These are phyloP conservation scores for Dendrolimus pini DNA, from an alignment of 2,888 invertebrate species.

Conservation along the genomic window DNA sequence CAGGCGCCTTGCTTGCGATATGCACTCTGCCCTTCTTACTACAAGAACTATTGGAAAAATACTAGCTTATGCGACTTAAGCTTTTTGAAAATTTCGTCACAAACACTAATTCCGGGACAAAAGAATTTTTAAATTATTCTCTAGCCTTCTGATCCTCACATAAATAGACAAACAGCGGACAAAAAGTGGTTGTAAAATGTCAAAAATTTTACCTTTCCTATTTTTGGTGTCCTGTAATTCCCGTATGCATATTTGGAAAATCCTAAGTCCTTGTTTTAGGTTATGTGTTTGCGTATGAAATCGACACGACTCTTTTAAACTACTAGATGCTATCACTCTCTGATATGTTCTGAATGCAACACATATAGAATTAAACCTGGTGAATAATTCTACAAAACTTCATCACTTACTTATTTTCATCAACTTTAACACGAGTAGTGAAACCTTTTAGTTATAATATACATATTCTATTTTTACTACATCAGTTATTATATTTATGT, in stretches of 20 bases:
- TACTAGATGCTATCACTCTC: slow-evolving; percentile 8
- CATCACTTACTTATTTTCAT: slow-evolving; percentile 12
- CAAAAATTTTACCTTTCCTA: too few species aligned
- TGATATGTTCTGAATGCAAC: slow-evolving; percentile 71
- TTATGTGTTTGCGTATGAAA: too few species aligned
- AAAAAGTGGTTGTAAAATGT: too few species aligned
- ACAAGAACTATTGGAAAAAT: slow-evolving; percentile 7
- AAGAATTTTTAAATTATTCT: too few species aligned
- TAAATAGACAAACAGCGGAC: background rate
- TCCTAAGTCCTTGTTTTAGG: too few species aligned
- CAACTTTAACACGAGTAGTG: slow-evolving; percentile 14
- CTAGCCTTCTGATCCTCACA: slow-evolving; percentile 9
- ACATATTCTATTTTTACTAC: slow-evolving; percentile 12
- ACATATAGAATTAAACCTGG: slow-evolving; percentile 16
- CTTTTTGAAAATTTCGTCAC: too few species aligned
- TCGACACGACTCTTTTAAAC: slow-evolving; percentile 4
- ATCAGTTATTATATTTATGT: slow-evolving; percentile 15
- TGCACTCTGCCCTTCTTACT: slow-evolving; percentile 14
- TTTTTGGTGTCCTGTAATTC: too few species aligned
- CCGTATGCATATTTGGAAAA: too few species aligned
- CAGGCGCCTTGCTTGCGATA: slow-evolving; percentile 18
- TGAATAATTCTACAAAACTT: slow-evolving; percentile 15
- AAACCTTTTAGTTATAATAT: slow-evolving; percentile 14
- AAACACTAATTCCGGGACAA: too few species aligned
- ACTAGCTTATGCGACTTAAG: background rate